phyloP scores from a whole-genome alignment of 1,140 invertebrate species.

The Trachymyrmex cornetzi region DNA sequence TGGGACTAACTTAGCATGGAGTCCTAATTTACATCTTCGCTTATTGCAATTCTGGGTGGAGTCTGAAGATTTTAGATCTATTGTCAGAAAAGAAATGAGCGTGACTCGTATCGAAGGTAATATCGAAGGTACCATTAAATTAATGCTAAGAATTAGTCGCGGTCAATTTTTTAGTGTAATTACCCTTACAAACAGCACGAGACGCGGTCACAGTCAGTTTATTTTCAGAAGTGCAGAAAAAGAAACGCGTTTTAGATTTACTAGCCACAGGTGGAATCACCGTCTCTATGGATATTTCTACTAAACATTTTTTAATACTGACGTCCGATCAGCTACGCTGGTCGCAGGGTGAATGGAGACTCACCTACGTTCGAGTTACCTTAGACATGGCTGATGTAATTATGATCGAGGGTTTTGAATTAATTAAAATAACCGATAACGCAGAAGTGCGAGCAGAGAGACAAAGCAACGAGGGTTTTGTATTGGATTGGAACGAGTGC shows the following conservation, averaged over 20 bases:
- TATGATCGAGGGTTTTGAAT: slow-evolving; percentile 90
- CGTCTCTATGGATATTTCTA: slow-evolving; percentile 83
- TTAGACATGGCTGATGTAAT: slow-evolving; percentile 93
- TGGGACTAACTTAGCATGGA: slow-evolving; percentile 82
- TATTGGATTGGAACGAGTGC: slow-evolving; percentile 90
- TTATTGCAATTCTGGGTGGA: slow-evolving; percentile 84
- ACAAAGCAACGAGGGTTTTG: slow-evolving; percentile 91
- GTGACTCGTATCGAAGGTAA: slow-evolving; percentile 48
- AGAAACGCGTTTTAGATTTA: slow-evolving; percentile 80
- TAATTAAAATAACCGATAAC: slow-evolving; percentile 88
- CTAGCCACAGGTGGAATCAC: slow-evolving; percentile 82
- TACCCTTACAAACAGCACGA: not conserved
- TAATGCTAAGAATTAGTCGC: not conserved
- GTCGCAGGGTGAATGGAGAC: slow-evolving; percentile 82
- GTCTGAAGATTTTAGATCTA: slow-evolving; percentile 80
- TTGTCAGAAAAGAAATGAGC: slow-evolving; percentile 69
- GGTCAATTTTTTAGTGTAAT: not conserved
- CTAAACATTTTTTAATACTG: slow-evolving; percentile 83
- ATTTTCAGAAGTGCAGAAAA: slow-evolving; percentile 60
- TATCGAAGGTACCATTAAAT: not conserved
- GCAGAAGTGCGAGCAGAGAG: slow-evolving; percentile 90
- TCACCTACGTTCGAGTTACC: slow-evolving; percentile 84
- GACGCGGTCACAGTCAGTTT: not conserved
- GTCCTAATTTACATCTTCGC: slow-evolving; percentile 85
- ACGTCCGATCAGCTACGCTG: slow-evolving; percentile 84